Base-by-base conservation (phyloP, 2,888 invertebrate genomes). In the Chaetoderma sp. region DNA sequence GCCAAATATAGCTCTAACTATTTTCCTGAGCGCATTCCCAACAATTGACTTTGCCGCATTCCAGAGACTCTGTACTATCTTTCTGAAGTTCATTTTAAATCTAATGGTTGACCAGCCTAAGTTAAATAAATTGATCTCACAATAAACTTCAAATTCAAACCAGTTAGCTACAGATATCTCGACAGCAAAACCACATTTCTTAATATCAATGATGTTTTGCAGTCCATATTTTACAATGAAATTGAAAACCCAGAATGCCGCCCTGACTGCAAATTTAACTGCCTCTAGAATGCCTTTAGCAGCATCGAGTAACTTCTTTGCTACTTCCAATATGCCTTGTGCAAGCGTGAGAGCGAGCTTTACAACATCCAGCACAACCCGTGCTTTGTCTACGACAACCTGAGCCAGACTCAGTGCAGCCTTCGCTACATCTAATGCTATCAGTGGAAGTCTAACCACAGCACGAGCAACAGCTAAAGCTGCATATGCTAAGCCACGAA, bases 1-100 rank as follows among this genome's bases (percentile, higher is more conserved):
- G 16, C 52, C 52, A 3, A 52, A 4, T 2, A 52, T 2, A 28
- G 28, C 32, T 8, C 32, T 30, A 10, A 52, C 21, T 13, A 52
- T 28, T 3, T 28, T 32, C 8, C 78, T 75, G 2, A 81, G 71
- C 32, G 39, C 16, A 21, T 23, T 23, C 4, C 39, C 39, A 10
- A 56, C 56, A 33, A 56, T n/a, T 39, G 39, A 18, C 18, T 42
- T 36, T 10, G 56, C 56, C 27, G 56, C 56, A 23, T 56, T 42
- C 56, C 56, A 56, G 4, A 56, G 33, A 23, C 39, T 56, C 8
- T 27, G 21, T 21, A 56, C 16, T n/a, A 42, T 36, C n/a, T 56
- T 56, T 16, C 42, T 13, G 56, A 56, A 56, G 25, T 56, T 56
- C 10, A 56, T 8, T 3, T 42, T 33, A n/a, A 56, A 56, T 8